Percentiles rank a stretch among this genome's conserved stretches.
These are phyloP conservation scores for Monopterus albus DNA, from an alignment of 2,113 vertebrate species.

Conservation along the genomic window DNA sequence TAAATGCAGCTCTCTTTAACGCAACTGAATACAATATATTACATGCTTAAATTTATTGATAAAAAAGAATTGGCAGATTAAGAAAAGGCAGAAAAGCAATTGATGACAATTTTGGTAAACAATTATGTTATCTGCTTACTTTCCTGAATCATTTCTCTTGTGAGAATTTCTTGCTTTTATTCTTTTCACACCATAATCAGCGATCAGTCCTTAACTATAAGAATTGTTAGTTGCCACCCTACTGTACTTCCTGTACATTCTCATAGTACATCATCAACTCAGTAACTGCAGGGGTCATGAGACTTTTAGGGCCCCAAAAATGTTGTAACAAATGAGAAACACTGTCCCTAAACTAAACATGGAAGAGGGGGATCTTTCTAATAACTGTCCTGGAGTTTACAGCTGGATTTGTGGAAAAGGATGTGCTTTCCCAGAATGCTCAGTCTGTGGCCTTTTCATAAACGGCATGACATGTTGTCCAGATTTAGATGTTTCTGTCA, in stretches of 20 bases:
- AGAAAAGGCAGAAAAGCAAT: background rate
- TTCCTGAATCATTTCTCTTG: background rate
- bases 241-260: background rate
- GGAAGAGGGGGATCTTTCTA: constrained; percentile 25
- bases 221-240: background rate
- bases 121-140: background rate
- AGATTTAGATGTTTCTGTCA: constrained; percentile 29
- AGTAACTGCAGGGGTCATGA: background rate
- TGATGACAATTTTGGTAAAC: background rate
- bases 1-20: background rate
- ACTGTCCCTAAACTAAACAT: constrained; percentile 7
- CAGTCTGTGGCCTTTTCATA: constrained; percentile 53
- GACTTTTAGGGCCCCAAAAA: constrained; percentile 3
- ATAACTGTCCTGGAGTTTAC: constrained; percentile 47
- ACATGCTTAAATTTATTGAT: background rate
- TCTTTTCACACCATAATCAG: background rate
- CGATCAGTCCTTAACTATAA: background rate
- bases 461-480: constrained; percentile 39
- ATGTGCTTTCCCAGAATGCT: constrained; percentile 63
- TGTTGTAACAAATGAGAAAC: background rate
- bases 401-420: constrained; percentile 45
- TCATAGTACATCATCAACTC: background rate
- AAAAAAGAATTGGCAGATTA: too few relatives aligned
- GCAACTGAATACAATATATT: background rate
- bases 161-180: background rate